These are phyloP conservation scores for Carcharodon carcharias DNA, from an alignment of 2,797 vertebrate genomes.

Conservation along the genomic window DNA sequence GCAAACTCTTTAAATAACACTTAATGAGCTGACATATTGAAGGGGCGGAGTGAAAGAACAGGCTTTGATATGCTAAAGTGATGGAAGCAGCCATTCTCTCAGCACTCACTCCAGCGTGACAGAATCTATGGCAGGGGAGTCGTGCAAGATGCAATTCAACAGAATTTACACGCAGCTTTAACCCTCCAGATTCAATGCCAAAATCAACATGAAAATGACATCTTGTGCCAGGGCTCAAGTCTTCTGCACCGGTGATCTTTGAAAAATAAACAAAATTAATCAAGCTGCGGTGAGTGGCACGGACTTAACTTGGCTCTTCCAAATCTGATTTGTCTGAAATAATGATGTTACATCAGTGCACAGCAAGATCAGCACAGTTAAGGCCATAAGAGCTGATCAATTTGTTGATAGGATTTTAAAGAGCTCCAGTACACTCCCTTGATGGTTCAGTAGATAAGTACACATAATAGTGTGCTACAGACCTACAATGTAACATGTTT, in stretches of 20 bases:
- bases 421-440: neutral
- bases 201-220: neutral
- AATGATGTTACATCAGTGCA: neutral
- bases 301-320: neutral
- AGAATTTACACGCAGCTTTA: neutral
- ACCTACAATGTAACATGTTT: neutral
- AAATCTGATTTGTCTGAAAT: neutral
- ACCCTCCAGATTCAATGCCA: neutral
- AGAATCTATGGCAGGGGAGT: neutral
- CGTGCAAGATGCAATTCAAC: neutral
- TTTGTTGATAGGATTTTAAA: neutral
- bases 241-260: neutral
- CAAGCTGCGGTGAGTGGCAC: neutral
- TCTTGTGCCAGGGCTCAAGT: neutral
- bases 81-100: neutral
- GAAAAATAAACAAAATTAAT: neutral
- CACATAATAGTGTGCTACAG: neutral
- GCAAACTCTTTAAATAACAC: neutral
- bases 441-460: neutral
- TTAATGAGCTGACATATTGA: neutral
- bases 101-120: neutral
- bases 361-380: neutral
- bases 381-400: neutral
- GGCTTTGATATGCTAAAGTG: neutral
- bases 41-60: neutral